Evolutionary conservation across 2,113 vertebrate species (phyloP).

Genomic region (Channa maculata): DNA sequence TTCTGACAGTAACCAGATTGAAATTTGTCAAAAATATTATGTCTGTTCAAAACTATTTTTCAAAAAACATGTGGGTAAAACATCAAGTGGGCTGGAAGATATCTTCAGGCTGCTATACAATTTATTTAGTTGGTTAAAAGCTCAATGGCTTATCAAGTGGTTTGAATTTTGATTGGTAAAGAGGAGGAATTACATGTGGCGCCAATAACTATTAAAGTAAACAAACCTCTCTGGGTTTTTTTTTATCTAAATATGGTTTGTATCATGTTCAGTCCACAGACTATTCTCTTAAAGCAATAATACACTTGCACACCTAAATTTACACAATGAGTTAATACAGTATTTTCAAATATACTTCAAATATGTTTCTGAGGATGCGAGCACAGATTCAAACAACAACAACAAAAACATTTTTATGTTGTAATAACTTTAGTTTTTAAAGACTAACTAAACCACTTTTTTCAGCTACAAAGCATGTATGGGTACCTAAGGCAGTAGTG

Average conservation of each 20-base stretch:
- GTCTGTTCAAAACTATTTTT: too few relatives aligned
- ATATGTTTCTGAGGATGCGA: not conserved
- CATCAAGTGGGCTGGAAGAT: too few relatives aligned
- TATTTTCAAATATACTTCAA: not conserved
- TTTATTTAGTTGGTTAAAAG: constrained; percentile 19
- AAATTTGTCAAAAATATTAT: too few relatives aligned
- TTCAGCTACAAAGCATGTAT: too few relatives aligned
- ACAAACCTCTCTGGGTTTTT: constrained; percentile 21
- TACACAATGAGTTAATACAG: not conserved
- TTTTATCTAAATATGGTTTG: constrained; percentile 4
- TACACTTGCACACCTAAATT: not conserved
- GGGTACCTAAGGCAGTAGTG: not conserved
- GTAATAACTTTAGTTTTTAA: not conserved
- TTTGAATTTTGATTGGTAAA: constrained; percentile 64
- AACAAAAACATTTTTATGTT: too few relatives aligned
- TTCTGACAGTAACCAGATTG: too few relatives aligned
- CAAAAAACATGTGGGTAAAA: too few relatives aligned
- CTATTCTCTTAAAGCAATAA: constrained; percentile 3
- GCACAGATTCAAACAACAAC: constrained; percentile 5
- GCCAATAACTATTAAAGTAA: constrained; percentile 69
- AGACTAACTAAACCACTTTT: constrained; percentile 19
- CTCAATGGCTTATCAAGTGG: constrained; percentile 34
- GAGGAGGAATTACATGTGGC: constrained; percentile 56
- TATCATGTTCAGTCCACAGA: constrained; percentile 31
- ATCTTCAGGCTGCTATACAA: too few relatives aligned